phyloP scores from a whole-genome alignment of 2,113 vertebrate species.

The Picathartes gymnocephalus region DNA sequence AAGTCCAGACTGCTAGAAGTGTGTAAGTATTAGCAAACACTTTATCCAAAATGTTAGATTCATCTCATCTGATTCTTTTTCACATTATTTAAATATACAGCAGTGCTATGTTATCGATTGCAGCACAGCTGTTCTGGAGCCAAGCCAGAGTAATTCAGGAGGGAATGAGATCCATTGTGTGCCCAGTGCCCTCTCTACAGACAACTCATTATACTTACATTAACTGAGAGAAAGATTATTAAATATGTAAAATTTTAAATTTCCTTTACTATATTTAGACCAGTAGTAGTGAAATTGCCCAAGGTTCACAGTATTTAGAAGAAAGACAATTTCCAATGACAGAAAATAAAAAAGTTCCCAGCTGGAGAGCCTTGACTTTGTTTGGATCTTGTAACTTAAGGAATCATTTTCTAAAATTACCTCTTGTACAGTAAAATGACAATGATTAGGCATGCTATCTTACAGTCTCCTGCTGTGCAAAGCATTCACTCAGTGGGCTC shows the following conservation, averaged over 20 bases:
- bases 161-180: not conserved
- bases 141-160: not conserved
- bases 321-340: not conserved
- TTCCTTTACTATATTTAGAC: not conserved
- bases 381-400: conserved; percentile 54
- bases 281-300: not conserved
- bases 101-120: not conserved
- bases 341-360: conserved; percentile 6
- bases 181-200: not conserved
- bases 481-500: not conserved
- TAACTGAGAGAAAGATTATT: not conserved
- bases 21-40: not conserved
- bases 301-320: not conserved
- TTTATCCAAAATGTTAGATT: not conserved
- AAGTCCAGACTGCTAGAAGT: not conserved
- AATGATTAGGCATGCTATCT: conserved; percentile 49
- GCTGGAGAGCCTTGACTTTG: conserved; percentile 38
- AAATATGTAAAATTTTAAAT: not conserved
- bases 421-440: conserved; percentile 57
- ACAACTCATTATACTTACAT: not conserved
- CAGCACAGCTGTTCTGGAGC: not conserved
- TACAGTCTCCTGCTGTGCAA: conserved; percentile 45
- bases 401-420: conserved; percentile 63
- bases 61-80: not conserved
- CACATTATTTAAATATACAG: not conserved